Evolutionary conservation across 2,888 invertebrate species (phyloP).

Genomic region (Erynnis tages): DNA sequence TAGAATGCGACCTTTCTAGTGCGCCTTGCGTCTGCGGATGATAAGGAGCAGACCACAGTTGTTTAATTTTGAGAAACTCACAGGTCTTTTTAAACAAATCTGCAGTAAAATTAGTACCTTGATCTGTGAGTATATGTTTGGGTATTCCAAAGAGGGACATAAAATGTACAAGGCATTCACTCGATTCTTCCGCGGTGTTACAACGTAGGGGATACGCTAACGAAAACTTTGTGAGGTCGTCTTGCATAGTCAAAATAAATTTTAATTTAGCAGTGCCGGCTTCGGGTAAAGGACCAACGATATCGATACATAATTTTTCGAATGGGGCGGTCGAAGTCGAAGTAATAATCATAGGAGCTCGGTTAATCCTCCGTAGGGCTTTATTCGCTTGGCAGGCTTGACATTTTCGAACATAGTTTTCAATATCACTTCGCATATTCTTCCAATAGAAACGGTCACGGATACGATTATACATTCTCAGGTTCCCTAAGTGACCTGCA

Average conservation of each 20-base stretch:
- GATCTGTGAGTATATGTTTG: slow-evolving; percentile 45
- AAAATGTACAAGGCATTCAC: slow-evolving; percentile 40
- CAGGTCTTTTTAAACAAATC: slow-evolving; percentile 33
- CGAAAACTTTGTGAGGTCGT: slow-evolving; percentile 27
- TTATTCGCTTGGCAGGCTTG: slow-evolving; percentile 33
- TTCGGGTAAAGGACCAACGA: slow-evolving; percentile 36
- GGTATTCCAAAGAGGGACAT: slow-evolving; percentile 50
- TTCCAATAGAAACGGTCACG: slow-evolving; percentile 36
- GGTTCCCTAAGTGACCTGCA: slow-evolving; percentile 32
- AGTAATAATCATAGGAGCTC: slow-evolving; percentile 39
- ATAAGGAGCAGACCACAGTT: slow-evolving; percentile 36
- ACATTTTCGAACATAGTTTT: slow-evolving; percentile 34
- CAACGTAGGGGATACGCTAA: slow-evolving; percentile 23
- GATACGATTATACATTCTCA: slow-evolving; percentile 31
- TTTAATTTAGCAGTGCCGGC: slow-evolving; percentile 31
- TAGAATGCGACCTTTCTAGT: slow-evolving; percentile 34
- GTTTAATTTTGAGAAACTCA: slow-evolving; percentile 34
- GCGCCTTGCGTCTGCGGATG: slow-evolving; percentile 38
- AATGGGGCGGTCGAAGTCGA: slow-evolving; percentile 34
- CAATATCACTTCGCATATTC: slow-evolving; percentile 33
- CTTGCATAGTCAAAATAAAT: slow-evolving; percentile 33
- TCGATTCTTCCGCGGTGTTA: slow-evolving; percentile 32
- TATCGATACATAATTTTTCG: slow-evolving; percentile 33
- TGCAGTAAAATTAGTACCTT: slow-evolving; percentile 41
- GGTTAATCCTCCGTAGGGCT: slow-evolving; percentile 29